Conservation (phyloP, 1,140 invertebrate genomes). For the Tetramorium simillimum region DNA sequence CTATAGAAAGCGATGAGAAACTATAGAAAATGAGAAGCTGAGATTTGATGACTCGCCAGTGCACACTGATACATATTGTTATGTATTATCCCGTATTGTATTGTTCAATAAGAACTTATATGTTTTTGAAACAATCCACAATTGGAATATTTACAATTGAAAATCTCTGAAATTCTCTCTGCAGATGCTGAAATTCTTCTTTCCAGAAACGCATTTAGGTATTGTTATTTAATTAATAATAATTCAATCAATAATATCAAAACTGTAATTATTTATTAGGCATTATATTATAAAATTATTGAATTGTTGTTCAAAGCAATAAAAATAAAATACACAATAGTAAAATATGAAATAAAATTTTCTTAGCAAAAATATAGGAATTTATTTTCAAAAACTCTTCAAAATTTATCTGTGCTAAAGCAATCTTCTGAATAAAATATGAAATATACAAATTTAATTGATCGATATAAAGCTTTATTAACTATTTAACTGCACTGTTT, state of each 20-base stretch:
- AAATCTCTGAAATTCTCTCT: neutral
- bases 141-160: neutral
- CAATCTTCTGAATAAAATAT: neutral
- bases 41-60: neutral
- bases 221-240: neutral
- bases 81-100: neutral
- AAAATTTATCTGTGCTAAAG: neutral
- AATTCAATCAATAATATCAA: neutral
- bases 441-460: neutral
- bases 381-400: neutral
- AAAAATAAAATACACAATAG: neutral
- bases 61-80: neutral
- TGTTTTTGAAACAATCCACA: neutral
- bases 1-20: conserved; percentile 7
- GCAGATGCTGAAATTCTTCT: too few species aligned
- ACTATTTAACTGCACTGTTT: neutral
- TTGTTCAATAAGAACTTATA: neutral
- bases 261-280: neutral
- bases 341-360: neutral
- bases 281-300: neutral
- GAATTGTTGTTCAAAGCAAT: neutral
- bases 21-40: conserved; percentile 24
- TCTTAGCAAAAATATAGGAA: neutral
- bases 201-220: neutral
- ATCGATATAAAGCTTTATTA: neutral